Percentiles rank a stretch among this genome's conserved stretches.
Evolutionary conservation across 1,140 invertebrate species (phyloP).

Genomic region (Drosophila nigrodunni): DNA sequence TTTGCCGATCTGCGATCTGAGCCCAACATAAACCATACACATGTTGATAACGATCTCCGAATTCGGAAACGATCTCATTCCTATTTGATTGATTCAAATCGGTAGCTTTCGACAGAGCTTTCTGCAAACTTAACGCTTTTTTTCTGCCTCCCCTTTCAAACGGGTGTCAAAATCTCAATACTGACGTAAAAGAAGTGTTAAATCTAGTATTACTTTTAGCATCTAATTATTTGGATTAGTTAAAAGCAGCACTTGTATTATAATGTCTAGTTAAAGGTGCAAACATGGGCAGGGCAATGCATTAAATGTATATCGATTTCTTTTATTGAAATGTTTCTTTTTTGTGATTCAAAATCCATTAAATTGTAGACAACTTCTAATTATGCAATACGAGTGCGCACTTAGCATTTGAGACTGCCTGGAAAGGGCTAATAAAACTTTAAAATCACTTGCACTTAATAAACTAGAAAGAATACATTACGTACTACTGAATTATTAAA

Average conservation of each 20-base stretch:
- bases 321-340: background rate
- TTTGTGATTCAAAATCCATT: background rate
- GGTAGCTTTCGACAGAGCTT: background rate
- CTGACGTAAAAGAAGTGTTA: background rate
- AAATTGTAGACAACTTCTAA: background rate
- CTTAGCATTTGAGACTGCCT: constrained; percentile 28
- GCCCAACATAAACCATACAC: constrained; percentile 38
- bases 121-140: background rate
- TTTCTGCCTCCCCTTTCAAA: background rate
- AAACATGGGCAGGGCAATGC: background rate
- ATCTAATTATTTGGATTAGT: background rate
- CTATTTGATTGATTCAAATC: background rate
- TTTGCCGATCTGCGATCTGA: constrained; percentile 17
- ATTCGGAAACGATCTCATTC: constrained; percentile 1
- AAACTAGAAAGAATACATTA: constrained; percentile 49
- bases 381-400: constrained; percentile 13
- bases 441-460: constrained; percentile 55
- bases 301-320: too few species aligned
- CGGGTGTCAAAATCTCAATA: background rate
- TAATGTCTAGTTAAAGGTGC: background rate
- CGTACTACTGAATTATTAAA: constrained; percentile 50
- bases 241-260: background rate
- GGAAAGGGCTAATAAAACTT: constrained; percentile 31
- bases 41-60: constrained; percentile 19
- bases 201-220: background rate